Base-by-base conservation (phyloP, 2,113 vertebrate species). In the Aphelocoma coerulescens region DNA sequence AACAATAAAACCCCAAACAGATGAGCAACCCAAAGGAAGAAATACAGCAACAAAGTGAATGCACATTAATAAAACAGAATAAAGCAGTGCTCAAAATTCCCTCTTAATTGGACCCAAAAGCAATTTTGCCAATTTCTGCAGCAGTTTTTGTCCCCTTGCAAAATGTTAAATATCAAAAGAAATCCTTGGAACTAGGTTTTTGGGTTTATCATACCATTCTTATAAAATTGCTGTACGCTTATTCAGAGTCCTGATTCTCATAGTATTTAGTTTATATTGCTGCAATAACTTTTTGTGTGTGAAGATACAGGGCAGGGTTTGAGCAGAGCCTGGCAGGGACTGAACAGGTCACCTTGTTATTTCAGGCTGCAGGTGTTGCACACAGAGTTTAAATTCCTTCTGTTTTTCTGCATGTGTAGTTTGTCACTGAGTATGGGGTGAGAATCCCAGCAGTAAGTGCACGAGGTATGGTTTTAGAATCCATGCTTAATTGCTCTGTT, bases 401-500 rank as follows among this genome's bases (percentile, higher is more conserved):
- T 46, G 62, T 7, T 41, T 75, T 46, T 33, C 32, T 79, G 43
- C 7, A 0, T 28, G 32, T 24, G 15, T 6, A 4, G 16, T 13
- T 43, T 52, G 48, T 51, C 62, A 10, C 51, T 4, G 19, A 6
- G n/a, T 10, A 3, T 10, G 37, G 43, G 23, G 26, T 6, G 9
- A 8, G 63, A 57, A 7, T 16, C 17, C 32, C 30, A 24, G 24
- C 65, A 69, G 39, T 16, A 21, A 57, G 32, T 2, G 3, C 33
- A 10, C 7, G 9, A 0, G 8, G 10, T 5, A 0, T 33, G 9
- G 49, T 7, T 51, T 83, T 46, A 21, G 78, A 63, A 43, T 13
- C 32, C 21, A 1, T 13, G 15, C 2, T 0, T 49, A 17, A 52
- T 21, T n/a, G 33, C 58, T 44, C 5, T 67, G 1, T 27, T 65